Conservation (phyloP, 1,140 invertebrate species). For the Charaxes varanes region DNA sequence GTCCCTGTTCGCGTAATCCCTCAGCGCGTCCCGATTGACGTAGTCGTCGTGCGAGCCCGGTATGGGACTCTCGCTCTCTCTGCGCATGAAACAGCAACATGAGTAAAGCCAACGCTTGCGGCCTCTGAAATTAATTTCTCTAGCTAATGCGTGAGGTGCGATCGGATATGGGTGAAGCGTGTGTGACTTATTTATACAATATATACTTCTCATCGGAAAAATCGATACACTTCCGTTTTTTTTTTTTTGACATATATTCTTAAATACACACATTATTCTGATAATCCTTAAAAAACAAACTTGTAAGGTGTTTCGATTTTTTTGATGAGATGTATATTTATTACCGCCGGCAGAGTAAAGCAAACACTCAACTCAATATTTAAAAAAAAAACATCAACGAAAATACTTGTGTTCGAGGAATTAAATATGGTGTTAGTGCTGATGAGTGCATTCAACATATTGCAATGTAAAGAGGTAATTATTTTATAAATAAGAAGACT, state of each 20-base stretch:
- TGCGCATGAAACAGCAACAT: conserved; percentile 68
- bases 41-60: conserved; percentile 64
- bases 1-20: conserved; percentile 69
- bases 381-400: too few species aligned
- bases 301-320: too few species aligned
- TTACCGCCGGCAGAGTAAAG: too few species aligned
- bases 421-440: conserved; percentile 13
- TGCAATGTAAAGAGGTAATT: conserved; percentile 12
- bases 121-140: conserved; percentile 52
- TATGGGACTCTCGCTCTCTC: conserved; percentile 68
- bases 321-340: too few species aligned
- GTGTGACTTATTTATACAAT: too few species aligned
- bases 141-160: conserved; percentile 47
- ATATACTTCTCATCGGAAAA: too few species aligned
- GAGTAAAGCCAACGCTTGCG: conserved; percentile 56
- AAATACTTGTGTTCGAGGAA: conserved; percentile 1
- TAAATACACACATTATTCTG: too few species aligned
- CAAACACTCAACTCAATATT: too few species aligned
- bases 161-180: conserved; percentile 19
- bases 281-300: too few species aligned
- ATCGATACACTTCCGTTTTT: too few species aligned
- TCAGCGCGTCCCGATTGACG: conserved; percentile 59
- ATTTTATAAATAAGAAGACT: too few species aligned
- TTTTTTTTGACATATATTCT: too few species aligned
- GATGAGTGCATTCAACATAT: conserved; percentile 5